Conservation (phyloP, 2,797 vertebrate genomes). For the Moxostoma hubbsi region DNA sequence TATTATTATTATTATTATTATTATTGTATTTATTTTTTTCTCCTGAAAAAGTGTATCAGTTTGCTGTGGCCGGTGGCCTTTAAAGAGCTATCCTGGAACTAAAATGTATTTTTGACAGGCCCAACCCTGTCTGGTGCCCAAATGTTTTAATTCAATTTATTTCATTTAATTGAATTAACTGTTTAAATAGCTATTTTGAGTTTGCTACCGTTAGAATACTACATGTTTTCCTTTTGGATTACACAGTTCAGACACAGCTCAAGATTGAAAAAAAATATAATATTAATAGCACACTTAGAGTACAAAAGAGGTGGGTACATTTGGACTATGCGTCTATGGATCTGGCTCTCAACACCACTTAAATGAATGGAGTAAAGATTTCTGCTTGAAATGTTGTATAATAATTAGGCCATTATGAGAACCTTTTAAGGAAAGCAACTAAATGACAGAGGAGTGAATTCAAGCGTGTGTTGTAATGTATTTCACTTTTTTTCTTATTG, state of each 20-base stretch:
- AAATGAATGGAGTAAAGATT: slow-evolving; percentile 23
- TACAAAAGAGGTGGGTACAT: slow-evolving; percentile 24
- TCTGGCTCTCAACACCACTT: slow-evolving; percentile 15
- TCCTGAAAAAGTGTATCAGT: too few species aligned
- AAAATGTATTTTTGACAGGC: too few species aligned
- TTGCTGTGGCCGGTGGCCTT: too few species aligned
- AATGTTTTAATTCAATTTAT: too few species aligned
- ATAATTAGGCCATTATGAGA: slow-evolving; percentile 10
- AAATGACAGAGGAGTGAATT: not conserved
- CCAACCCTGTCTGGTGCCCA: too few species aligned
- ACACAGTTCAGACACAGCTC: not conserved
- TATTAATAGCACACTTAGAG: not conserved
- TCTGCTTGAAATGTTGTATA: slow-evolving; percentile 1
- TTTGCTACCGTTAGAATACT: not conserved
- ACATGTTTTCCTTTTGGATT: not conserved
- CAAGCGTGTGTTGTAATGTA: not conserved
- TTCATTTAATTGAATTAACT: too few species aligned
- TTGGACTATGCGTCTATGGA: slow-evolving; percentile 39
- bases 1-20: too few species aligned
- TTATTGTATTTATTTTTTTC: too few species aligned
- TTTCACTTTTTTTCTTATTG: too few species aligned
- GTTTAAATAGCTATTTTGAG: too few species aligned
- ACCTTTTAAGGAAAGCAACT: slow-evolving; percentile 11
- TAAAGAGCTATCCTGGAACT: too few species aligned
- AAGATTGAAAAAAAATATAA: not conserved